phyloP scores from a whole-genome alignment of 2,797 vertebrate species.

The Parauchenoglanis ngamensis region DNA sequence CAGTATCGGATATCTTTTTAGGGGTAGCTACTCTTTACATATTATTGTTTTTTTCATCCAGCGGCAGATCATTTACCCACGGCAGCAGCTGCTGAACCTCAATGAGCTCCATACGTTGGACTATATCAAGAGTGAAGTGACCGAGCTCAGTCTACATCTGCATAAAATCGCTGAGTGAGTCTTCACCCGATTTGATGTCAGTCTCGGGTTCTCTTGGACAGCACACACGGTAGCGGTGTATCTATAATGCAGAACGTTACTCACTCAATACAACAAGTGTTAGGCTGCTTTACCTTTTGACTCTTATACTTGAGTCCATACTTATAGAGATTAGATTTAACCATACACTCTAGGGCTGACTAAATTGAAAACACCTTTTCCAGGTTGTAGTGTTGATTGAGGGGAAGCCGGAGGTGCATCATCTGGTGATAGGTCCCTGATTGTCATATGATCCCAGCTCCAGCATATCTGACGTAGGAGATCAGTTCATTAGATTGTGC shows the following conservation, averaged over 20 bases:
- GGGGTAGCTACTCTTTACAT: no score
- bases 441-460: neutral
- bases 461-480: neutral
- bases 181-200: neutral
- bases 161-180: constrained; percentile 85
- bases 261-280: neutral
- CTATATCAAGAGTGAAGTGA: constrained; percentile 87
- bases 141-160: constrained; percentile 83
- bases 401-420: neutral
- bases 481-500: neutral
- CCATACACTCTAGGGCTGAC: neutral
- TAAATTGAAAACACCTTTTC: neutral
- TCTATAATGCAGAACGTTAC: neutral
- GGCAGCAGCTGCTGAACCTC: constrained; percentile 90
- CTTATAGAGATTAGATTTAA: neutral
- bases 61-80: constrained; percentile 94
- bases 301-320: neutral
- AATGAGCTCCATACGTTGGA: constrained; percentile 88
- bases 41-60: constrained; percentile 55
- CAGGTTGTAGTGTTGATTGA: neutral
- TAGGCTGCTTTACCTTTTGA: neutral
- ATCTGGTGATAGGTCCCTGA: neutral
- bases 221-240: neutral
- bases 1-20: neutral
- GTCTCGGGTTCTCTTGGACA: neutral